Evolutionary conservation across 2,797 vertebrate genomes (phyloP).

Genomic region (Schizopygopsis malacanthus): DNA sequence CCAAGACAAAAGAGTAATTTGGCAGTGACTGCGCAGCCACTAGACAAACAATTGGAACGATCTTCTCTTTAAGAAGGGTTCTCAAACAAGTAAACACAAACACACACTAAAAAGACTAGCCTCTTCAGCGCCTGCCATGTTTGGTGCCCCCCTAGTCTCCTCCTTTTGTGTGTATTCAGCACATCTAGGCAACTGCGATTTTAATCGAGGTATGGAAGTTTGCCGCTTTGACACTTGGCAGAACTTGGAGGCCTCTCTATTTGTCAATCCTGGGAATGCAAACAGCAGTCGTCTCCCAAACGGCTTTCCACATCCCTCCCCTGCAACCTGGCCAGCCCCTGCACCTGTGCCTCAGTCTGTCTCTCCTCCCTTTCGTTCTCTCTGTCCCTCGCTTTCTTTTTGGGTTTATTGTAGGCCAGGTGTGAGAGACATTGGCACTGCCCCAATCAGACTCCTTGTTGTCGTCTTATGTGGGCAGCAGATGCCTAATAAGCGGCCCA

Average conservation of each 20-base stretch:
- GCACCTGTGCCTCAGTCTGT: conserved; percentile 76
- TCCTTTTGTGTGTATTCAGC: conserved; percentile 15
- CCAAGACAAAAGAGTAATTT: conserved; percentile 35
- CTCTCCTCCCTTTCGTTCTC: conserved; percentile 54
- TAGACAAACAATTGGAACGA: conserved; percentile 43
- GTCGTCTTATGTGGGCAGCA: conserved; percentile 57
- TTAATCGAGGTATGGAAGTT: conserved; percentile 28
- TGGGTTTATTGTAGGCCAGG: conserved; percentile 68
- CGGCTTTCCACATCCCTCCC: conserved; percentile 63
- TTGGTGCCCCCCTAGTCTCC: conserved; percentile 36
- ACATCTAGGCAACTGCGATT: conserved; percentile 14
- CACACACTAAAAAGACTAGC: conserved; percentile 38
- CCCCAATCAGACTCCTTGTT: conserved; percentile 66
- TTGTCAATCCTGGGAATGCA: conserved; percentile 81
- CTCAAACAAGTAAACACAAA: conserved; percentile 55
- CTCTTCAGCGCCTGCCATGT: conserved; percentile 41
- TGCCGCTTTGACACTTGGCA: conserved; percentile 46
- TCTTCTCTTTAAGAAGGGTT: conserved; percentile 38
- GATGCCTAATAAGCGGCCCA: conserved; percentile 67
- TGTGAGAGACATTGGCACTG: conserved; percentile 72
- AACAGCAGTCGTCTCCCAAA: conserved; percentile 78
- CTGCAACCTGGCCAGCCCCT: conserved; percentile 72
- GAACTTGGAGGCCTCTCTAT: conserved; percentile 50
- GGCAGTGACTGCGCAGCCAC: conserved; percentile 43
- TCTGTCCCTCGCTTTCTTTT: conserved; percentile 36